Evolutionary conservation across 2,797 vertebrate species (phyloP).

Genomic region (Macropus fuliginosus): DNA sequence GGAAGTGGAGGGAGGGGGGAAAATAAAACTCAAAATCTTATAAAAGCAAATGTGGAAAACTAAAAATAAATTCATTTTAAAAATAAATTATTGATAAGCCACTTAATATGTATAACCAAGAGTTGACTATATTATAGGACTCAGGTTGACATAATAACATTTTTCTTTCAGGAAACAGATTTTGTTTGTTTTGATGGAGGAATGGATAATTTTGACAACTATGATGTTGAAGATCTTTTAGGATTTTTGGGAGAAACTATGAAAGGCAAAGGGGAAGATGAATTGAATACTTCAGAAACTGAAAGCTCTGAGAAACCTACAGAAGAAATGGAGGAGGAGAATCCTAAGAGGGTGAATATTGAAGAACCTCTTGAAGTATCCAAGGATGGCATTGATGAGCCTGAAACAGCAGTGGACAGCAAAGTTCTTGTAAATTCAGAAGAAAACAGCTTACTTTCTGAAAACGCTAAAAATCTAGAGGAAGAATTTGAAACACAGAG

Average conservation of each 20-base stretch:
- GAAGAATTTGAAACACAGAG: constrained; percentile 43
- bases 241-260: constrained; percentile 74
- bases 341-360: constrained; percentile 36
- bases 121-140: neutral
- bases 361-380: constrained; percentile 43
- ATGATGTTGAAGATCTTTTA: constrained; percentile 91
- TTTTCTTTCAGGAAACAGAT: constrained; percentile 92
- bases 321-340: constrained; percentile 58
- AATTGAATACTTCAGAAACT: constrained; percentile 35
- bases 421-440: constrained; percentile 24
- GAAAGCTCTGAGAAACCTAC: constrained; percentile 19
- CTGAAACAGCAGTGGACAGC: neutral
- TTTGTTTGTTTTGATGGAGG: constrained; percentile 96
- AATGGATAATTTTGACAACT: constrained; percentile 92
- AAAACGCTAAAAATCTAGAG: constrained; percentile 66
- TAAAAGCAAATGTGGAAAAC: too few relatives aligned
- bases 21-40: too few relatives aligned
- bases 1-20: too few relatives aligned
- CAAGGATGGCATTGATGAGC: constrained; percentile 44
- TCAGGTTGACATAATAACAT: neutral
- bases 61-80: neutral
- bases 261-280: constrained; percentile 47
- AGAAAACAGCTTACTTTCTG: constrained; percentile 47
- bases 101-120: neutral
- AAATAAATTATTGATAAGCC: neutral